phyloP scores from a whole-genome alignment of 2,797 vertebrate genomes.

The Balearica regulorum region DNA sequence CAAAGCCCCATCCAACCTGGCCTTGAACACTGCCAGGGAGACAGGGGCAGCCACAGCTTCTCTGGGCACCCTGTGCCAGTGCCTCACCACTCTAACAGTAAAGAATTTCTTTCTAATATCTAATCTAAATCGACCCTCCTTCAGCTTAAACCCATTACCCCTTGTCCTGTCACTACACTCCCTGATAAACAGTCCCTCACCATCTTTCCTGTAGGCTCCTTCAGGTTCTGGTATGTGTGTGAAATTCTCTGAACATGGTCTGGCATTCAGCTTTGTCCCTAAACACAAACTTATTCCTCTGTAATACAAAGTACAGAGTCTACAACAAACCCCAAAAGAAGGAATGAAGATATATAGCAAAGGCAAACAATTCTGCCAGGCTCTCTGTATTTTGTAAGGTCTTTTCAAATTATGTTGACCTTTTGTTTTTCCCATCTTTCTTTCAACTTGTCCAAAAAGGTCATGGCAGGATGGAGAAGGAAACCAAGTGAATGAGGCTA shows the following conservation, averaged over 20 bases:
- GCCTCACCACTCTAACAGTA: no score
- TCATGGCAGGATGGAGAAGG: neutral
- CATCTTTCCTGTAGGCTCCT: no score
- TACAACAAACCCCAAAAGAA: neutral
- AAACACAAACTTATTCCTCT: neutral
- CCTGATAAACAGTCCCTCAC: no score
- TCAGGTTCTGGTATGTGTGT: no score
- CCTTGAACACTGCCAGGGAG: no score
- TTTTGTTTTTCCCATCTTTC: constrained; percentile 9
- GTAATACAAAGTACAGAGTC: neutral
- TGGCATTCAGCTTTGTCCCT: neutral
- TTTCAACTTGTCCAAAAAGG: neutral
- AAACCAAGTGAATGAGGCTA: neutral
- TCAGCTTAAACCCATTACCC: no score
- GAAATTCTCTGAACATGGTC: neutral
- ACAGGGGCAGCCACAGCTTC: no score
- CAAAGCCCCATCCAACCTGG: no score
- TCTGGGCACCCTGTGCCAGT: no score
- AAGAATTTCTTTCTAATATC: no score
- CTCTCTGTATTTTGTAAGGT: neutral
- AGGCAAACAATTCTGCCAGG: neutral
- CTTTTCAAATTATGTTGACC: neutral
- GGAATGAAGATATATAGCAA: neutral
- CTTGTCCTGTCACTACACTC: no score
- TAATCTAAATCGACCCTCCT: no score